Evolutionary conservation across 2,888 invertebrate genomes (phyloP).

Genomic region (Teleogryllus oceanicus): DNA sequence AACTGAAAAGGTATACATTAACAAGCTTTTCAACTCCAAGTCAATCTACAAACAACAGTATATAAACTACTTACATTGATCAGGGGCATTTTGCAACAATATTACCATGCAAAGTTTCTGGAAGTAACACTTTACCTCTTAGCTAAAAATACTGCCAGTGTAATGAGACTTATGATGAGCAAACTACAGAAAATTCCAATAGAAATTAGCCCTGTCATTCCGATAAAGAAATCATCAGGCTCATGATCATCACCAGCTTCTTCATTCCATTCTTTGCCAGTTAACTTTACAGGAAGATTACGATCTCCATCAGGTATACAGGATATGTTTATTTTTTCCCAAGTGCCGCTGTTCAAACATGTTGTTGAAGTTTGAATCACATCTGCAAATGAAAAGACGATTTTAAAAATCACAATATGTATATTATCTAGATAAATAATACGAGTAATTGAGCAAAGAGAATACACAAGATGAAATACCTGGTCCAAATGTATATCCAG

Average conservation of each 20-base stretch:
- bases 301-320: conserved; percentile 36
- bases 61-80: neutral
- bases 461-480: conserved; percentile 32
- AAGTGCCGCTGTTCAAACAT: conserved; percentile 38
- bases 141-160: conserved; percentile 32
- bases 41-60: neutral
- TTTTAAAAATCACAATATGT: conserved; percentile 12
- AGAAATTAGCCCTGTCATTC: conserved; percentile 30
- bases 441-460: neutral
- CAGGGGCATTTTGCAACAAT: neutral
- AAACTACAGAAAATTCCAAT: conserved; percentile 33
- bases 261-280: conserved; percentile 33
- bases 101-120: neutral
- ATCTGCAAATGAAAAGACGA: conserved; percentile 30
- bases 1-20: neutral
- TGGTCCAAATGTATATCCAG: conserved; percentile 35
- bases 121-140: conserved; percentile 25
- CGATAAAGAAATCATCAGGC: conserved; percentile 22
- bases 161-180: conserved; percentile 31
- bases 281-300: conserved; percentile 31
- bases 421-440: neutral
- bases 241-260: conserved; percentile 25
- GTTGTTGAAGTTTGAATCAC: conserved; percentile 37
- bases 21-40: neutral
- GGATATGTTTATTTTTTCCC: conserved; percentile 39